These are phyloP conservation scores for Cheilosia scutellata DNA, from an alignment of 2,888 invertebrate genomes.

Conservation along the genomic window DNA sequence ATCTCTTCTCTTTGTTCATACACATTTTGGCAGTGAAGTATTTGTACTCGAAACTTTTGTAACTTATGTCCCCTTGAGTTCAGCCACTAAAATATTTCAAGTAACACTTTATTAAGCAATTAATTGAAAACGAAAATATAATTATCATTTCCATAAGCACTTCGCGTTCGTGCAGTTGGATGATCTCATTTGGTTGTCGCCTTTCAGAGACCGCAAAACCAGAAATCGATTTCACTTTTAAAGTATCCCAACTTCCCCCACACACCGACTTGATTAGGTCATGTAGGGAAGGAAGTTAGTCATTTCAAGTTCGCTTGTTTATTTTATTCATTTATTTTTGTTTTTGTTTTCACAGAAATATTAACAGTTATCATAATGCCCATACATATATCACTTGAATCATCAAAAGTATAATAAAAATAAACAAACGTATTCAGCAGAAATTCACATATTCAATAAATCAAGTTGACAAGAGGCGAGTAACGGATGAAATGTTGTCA, in stretches of 20 bases:
- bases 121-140: conserved; percentile 18
- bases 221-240: conserved; percentile 39
- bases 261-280: conserved; percentile 43
- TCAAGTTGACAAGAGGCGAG: conserved; percentile 7
- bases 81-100: background rate
- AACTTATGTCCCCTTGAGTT: background rate
- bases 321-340: background rate
- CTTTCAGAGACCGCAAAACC: conserved; percentile 14
- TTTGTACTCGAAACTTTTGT: background rate
- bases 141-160: conserved; percentile 25
- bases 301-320: conserved; percentile 13
- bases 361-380: conserved; percentile 18
- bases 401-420: conserved; percentile 13
- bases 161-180: background rate
- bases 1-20: background rate
- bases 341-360: background rate
- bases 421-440: background rate
- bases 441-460: conserved; percentile 15
- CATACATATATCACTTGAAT: conserved; percentile 23
- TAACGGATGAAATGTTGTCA: conserved; percentile 14
- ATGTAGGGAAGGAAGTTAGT: conserved; percentile 21
- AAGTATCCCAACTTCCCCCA: conserved; percentile 15
- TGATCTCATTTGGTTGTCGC: conserved; percentile 50
- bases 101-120: background rate
- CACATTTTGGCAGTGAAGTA: background rate